Evolutionary conservation across 2,113 vertebrate genomes (phyloP).

Genomic region (Ammodytes marinus): DNA sequence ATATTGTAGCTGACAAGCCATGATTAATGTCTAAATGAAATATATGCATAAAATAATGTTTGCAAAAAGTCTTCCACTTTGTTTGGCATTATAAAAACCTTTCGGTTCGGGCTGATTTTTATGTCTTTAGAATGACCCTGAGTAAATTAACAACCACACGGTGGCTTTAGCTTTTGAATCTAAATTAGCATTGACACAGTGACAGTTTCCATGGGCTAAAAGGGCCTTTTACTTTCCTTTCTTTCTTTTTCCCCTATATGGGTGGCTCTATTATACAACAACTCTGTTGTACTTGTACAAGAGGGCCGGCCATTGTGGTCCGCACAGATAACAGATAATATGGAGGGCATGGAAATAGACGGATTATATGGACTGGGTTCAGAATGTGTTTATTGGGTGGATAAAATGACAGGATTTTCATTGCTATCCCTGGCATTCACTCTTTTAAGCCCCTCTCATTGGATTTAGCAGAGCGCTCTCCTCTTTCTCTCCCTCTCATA

Average conservation of each 20-base stretch:
- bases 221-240: constrained; percentile 29
- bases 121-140: constrained; percentile 20
- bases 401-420: constrained; percentile 72
- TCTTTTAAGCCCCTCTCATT: constrained; percentile 62
- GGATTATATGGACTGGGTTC: constrained; percentile 69
- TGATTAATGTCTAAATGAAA: constrained; percentile 35
- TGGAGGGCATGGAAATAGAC: constrained; percentile 63
- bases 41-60: constrained; percentile 20
- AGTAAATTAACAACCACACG: constrained; percentile 50
- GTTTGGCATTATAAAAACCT: constrained; percentile 22
- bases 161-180: constrained; percentile 40
- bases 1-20: not conserved
- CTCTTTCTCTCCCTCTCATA: constrained; percentile 40
- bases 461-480: constrained; percentile 47
- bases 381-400: constrained; percentile 73
- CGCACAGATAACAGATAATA: constrained; percentile 70
- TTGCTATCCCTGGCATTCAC: constrained; percentile 63
- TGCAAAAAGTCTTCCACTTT: constrained; percentile 2
- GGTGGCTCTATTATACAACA: constrained; percentile 65
- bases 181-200: constrained; percentile 43
- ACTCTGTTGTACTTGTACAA: constrained; percentile 46
- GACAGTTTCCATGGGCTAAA: constrained; percentile 42
- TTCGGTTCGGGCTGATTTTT: not conserved
- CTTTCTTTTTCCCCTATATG: constrained; percentile 24
- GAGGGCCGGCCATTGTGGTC: constrained; percentile 60